phyloP scores from a whole-genome alignment of 2,113 vertebrate species.

The Phaethornis superciliosus region DNA sequence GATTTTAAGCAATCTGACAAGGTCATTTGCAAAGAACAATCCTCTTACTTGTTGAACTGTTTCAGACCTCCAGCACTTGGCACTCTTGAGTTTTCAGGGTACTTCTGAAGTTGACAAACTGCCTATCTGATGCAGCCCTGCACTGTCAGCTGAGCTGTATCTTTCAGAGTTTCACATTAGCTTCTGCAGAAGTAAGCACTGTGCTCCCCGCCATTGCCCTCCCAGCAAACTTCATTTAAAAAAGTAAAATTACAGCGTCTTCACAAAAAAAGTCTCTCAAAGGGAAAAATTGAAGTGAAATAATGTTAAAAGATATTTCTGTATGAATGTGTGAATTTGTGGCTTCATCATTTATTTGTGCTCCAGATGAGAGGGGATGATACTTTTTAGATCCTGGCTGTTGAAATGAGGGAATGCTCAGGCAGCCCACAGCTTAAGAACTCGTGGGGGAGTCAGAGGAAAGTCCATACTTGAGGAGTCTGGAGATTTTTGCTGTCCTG shows the following conservation, averaged over 20 bases:
- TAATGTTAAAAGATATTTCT: background rate
- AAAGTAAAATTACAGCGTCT: background rate
- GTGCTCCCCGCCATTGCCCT: rapidly evolving
- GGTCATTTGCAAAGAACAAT: slow-evolving; percentile 1
- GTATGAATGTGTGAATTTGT: background rate
- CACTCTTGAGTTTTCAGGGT: background rate
- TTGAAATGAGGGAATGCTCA: background rate
- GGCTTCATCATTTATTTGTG: background rate
- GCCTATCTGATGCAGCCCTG: background rate
- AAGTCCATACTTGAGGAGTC: background rate
- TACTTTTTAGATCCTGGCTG: background rate
- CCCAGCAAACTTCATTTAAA: background rate
- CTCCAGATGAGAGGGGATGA: background rate
- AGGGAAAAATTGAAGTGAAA: background rate
- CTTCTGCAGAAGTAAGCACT: background rate
- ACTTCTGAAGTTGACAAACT: background rate
- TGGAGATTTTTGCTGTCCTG: background rate
- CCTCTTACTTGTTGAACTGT: background rate
- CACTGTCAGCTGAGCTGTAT: background rate
- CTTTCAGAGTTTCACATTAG: background rate
- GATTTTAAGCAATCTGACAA: slow-evolving; percentile 63
- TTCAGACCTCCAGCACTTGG: slow-evolving; percentile 3
- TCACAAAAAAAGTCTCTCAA: background rate
- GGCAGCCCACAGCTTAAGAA: background rate
- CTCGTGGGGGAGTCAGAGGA: background rate